Base-by-base conservation (phyloP, 2,888 invertebrate genomes). In the Caenorhabditis angaria region DNA sequence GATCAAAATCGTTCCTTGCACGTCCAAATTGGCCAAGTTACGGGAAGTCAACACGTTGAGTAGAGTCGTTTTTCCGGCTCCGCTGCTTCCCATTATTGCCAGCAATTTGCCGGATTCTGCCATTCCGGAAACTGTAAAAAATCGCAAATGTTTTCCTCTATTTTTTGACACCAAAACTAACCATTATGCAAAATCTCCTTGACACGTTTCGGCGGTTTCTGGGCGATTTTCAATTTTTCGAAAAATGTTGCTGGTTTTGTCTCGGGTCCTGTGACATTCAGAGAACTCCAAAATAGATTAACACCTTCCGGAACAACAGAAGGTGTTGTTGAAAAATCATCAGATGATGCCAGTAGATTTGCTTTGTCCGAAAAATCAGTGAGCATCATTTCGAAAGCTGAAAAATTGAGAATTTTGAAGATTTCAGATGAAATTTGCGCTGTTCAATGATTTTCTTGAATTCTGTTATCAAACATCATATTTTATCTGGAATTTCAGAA, bases 61-160 rank as follows among this genome's bases (percentile, higher is more conserved):
- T 59, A 95, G 89, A 0, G 94, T 94, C 73, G 93, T 94, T 90
- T 95, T 95, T 0, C 95, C 95, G 18, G 94, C 93, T n/a, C 85
- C 85, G 65, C 84, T 85, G 53, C 72, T 72, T 27, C 81, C 81
- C 81, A 81, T 80, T 10, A 81, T 80, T 0, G 81, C 81, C 28
- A 81, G 57, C 4, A 81, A 58, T 41, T 71, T 72, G 35, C 81
- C 80, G 8, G 80, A 64, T 65, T 82, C 80, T 0, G 81, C 81
- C 70, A 78, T 76, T 66, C 81, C 81, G 18, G 73, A 71, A n/a
- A 81, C 81, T 78, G 51, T 32, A 32, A 8, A 32, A 32, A 32
- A 32, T 32, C 12, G 5, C 51, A 18, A 12, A n/a, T 10, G 5
- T 29, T 24, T n/a, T n/a, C 56, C 25, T 22, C 29, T 8, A 8